Evolutionary conservation across 2,797 vertebrate species (phyloP).

Genomic region (Calcarius lapponicus): DNA sequence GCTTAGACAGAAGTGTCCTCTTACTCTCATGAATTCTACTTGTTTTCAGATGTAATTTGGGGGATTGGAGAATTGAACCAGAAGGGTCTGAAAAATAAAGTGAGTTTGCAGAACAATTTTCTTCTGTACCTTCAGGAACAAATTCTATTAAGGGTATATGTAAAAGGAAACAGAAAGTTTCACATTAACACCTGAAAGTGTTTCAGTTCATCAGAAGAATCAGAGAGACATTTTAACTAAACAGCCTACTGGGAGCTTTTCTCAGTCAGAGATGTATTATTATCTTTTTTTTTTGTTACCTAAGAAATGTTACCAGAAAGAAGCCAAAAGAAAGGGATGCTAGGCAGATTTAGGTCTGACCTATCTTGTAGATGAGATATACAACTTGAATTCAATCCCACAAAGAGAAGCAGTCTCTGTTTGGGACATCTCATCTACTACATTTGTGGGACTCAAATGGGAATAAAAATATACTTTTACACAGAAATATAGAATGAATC

Average conservation of each 20-base stretch:
- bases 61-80: not conserved
- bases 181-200: not conserved
- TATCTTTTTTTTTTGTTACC: not conserved
- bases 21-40: not conserved
- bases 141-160: not conserved
- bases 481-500: not conserved
- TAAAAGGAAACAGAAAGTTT: not conserved
- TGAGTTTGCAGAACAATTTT: not conserved
- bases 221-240: not conserved
- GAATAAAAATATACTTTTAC: not conserved
- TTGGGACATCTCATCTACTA: not conserved
- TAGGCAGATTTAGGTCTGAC: not conserved
- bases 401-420: not conserved
- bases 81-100: conserved; percentile 2
- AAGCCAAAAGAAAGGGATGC: not conserved
- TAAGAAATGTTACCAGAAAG: not conserved
- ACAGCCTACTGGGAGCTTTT: not conserved
- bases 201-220: not conserved
- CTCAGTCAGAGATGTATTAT: not conserved
- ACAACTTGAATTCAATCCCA: not conserved
- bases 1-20: not conserved
- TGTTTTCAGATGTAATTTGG: not conserved
- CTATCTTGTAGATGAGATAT: not conserved
- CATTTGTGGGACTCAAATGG: not conserved
- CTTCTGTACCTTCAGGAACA: not conserved